A percentile compares a stretch with the other conserved stretches of the same genome.
Conservation (phyloP, 2,888 invertebrate genomes). For the Magallana nippona region DNA sequence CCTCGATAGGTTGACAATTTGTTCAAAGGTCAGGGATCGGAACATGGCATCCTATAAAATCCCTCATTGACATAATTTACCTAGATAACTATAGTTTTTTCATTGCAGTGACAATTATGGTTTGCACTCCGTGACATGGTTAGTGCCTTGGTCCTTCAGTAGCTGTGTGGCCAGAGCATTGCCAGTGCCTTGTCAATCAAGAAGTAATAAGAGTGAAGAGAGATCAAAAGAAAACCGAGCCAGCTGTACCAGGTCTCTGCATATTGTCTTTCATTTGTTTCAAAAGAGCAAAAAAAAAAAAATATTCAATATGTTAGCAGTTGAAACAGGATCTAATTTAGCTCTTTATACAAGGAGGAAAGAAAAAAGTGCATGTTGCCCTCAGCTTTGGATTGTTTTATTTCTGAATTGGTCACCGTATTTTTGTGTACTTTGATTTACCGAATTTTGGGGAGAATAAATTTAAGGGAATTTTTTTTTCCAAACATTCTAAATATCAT, state of each 20-base stretch:
- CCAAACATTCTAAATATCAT: neutral
- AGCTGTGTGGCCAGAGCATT: neutral
- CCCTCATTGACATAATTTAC: constrained; percentile 30
- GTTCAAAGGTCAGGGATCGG: constrained; percentile 17
- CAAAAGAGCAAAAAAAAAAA: neutral
- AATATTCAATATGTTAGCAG: neutral
- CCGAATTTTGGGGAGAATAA: too few relatives aligned
- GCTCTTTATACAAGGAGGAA: neutral
- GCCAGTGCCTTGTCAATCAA: neutral
- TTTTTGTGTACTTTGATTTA: too few relatives aligned
- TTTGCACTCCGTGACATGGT: constrained; percentile 8
- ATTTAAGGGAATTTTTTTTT: too few relatives aligned
- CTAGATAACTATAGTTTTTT: neutral
- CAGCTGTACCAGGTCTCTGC: neutral
- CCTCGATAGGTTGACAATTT: constrained; percentile 1
- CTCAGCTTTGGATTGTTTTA: neutral
- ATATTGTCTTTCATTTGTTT: constrained; percentile 6
- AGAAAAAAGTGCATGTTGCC: constrained; percentile 3
- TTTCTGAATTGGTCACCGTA: too few relatives aligned
- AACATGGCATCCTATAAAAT: neutral
- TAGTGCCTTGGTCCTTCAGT: neutral
- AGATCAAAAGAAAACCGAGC: neutral
- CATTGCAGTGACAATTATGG: neutral
- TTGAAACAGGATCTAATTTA: neutral
- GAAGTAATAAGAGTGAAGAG: neutral